A percentile compares a stretch with the other conserved stretches of the same genome.
Evolutionary conservation across 2,797 vertebrate genomes (phyloP).

Genomic region (Podarcis siculus): DNA sequence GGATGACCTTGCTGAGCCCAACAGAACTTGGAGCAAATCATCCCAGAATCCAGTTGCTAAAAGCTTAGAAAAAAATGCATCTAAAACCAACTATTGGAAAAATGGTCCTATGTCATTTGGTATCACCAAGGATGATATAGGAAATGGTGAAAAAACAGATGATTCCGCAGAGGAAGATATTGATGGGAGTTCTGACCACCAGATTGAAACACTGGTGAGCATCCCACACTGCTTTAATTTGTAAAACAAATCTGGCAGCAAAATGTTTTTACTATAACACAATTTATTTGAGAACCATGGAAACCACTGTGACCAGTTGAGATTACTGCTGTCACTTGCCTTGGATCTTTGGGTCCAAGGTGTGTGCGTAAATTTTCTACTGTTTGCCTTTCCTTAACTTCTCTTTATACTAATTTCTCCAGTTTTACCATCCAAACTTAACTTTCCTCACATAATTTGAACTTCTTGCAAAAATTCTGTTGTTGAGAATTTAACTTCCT

Average conservation of each 20-base stretch:
- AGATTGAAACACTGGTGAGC: conserved; percentile 80
- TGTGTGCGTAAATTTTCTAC: not conserved
- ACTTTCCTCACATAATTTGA: not conserved
- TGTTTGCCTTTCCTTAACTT: not conserved
- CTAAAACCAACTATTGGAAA: conserved; percentile 47
- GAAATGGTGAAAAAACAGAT: conserved; percentile 79
- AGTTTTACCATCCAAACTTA: not conserved
- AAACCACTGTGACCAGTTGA: not conserved
- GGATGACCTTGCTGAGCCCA: conserved; percentile 63
- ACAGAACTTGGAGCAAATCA: conserved; percentile 46
- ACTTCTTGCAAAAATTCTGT: not conserved
- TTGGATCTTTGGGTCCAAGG: not conserved
- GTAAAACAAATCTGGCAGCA: conserved; percentile 6
- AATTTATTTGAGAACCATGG: not conserved
- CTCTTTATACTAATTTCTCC: not conserved
- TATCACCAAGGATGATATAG: conserved; percentile 59
- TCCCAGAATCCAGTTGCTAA: conserved; percentile 42
- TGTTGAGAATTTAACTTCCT: not conserved
- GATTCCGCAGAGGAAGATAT: conserved; percentile 79
- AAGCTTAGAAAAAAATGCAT: conserved; percentile 40
- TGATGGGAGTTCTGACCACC: conserved; percentile 75
- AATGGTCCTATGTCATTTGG: conserved; percentile 58
- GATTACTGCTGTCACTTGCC: not conserved
- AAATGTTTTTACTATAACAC: not conserved
- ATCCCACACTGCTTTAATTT: conserved; percentile 61